Conservation (phyloP, 2,113 vertebrate genomes). For the Channa argus region DNA sequence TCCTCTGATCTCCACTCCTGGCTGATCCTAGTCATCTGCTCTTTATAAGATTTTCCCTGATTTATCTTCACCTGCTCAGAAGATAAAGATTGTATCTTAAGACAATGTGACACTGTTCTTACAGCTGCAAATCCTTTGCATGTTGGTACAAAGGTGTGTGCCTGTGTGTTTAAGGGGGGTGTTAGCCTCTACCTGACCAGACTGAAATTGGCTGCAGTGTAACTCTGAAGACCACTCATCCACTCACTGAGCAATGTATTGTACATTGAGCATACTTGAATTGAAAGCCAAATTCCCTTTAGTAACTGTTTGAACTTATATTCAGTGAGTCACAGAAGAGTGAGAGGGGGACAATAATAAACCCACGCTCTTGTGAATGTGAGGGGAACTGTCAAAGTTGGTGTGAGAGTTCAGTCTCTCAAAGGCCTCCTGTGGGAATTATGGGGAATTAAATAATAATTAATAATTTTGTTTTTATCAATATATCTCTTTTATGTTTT, state of each 20-base stretch:
- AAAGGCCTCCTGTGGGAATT: too few species aligned
- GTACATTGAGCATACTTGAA: constrained; percentile 16
- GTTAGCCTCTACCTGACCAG: constrained; percentile 35
- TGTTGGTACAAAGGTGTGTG: constrained; percentile 16
- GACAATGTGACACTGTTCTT: constrained; percentile 2
- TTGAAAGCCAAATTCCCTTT: constrained; percentile 35
- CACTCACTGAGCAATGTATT: constrained; percentile 28
- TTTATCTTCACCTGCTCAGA: not conserved
- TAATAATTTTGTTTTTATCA: too few species aligned
- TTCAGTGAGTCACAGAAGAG: constrained; percentile 65
- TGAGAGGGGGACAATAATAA: constrained; percentile 58
- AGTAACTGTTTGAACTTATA: not conserved
- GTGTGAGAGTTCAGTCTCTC: constrained; percentile 54
- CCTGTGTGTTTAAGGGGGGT: constrained; percentile 16
- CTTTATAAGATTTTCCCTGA: not conserved
- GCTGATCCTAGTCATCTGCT: not conserved
- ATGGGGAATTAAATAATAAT: too few species aligned
- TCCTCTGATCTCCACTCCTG: not conserved
- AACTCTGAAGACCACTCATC: constrained; percentile 43
- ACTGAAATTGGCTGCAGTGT: constrained; percentile 10
- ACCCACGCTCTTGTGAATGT: constrained; percentile 72
- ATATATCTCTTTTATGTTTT: too few species aligned
- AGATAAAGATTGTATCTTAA: constrained; percentile 33
- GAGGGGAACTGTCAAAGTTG: constrained; percentile 65
- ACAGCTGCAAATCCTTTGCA: constrained; percentile 6